Evolutionary conservation across 2,888 invertebrate species (phyloP), one percentile per base, ranked within the genome.

Genomic region (Dynastes hyllus): DNA sequence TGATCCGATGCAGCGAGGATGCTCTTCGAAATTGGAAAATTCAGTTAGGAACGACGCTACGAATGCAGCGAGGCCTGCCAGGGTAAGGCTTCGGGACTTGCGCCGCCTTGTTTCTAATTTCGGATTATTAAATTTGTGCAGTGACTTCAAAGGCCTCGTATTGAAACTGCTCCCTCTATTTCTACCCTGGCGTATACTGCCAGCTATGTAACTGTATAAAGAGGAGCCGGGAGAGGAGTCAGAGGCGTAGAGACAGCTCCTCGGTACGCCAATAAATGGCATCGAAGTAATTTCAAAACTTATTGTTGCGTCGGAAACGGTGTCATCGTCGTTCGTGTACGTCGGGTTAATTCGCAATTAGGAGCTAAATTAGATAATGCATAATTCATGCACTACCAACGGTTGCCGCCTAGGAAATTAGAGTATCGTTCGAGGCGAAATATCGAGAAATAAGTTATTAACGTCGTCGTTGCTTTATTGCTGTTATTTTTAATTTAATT

Each of bases 71-170:
- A 58, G 22, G 8, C 22, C 16, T 58, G 22, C 22, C 5, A 16
- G 53, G n/a, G 55, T 58, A 58, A 45, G 45, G 16, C 27, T 22
- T 16, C 2, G 32, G 9, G 27, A 32, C 37, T 65, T 65, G 37
- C n/a, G n/a, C 65, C 65, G 13, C 65, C 65, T 37, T 40, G 37
- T 37, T 65, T 65, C 65, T 65, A 65, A 65, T 65, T 65, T 37
- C 65, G 37, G 37, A 37, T 65, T 65, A 65, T 65, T 65, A 65
- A 65, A 65, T 65, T 65, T 32, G 65, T 65, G 65, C 65, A 65
- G 37, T 37, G 40, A 65, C 65, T 29, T 65, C 65, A 65, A 65
- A 65, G 65, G 65, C n/a, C 29, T 16, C 8, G 22, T 5, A 37
- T 65, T 37, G 65, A 65, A 32, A 65, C 13, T 40, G 37, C 40